Conservation (phyloP, 2,113 vertebrate genomes). For the Spea multiplicata region DNA sequence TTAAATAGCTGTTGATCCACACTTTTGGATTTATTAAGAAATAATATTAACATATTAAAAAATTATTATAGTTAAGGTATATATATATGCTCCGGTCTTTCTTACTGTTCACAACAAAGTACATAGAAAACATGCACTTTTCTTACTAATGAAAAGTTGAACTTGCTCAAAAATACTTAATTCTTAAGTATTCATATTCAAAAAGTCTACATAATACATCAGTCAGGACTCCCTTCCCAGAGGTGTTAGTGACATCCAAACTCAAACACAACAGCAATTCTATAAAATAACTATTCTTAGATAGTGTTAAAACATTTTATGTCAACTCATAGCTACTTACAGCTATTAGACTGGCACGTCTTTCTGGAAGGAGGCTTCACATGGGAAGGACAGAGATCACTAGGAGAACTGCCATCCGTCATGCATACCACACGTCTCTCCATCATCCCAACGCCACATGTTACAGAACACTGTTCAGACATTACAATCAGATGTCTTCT, state of each 20-base stretch:
- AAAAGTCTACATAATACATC: no score
- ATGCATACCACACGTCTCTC: slow-evolving; percentile 78
- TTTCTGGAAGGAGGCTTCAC: slow-evolving; percentile 78
- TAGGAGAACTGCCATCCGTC: slow-evolving; percentile 68
- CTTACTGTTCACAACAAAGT: no score
- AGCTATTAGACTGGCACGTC: slow-evolving; percentile 75
- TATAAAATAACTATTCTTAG: not conserved
- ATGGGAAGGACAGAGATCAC: slow-evolving; percentile 73
- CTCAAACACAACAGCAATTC: no score
- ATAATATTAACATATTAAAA: no score
- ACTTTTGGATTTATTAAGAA: no score
- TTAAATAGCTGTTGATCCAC: no score
- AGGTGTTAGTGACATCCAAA: not conserved
- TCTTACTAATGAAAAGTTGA: no score
- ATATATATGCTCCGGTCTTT: no score
- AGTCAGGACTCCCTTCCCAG: not conserved
- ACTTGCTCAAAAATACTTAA: no score
- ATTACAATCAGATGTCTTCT: slow-evolving; percentile 40
- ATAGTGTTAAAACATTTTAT: slow-evolving; percentile 15
- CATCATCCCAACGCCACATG: slow-evolving; percentile 81
- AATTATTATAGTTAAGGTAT: no score
- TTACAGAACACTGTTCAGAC: slow-evolving; percentile 79
- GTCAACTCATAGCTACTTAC: slow-evolving; percentile 69
- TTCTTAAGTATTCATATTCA: no score
- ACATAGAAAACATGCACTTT: no score